Evolutionary conservation across 2,797 vertebrate species (phyloP).

Genomic region (Cirrhinus molitorella): DNA sequence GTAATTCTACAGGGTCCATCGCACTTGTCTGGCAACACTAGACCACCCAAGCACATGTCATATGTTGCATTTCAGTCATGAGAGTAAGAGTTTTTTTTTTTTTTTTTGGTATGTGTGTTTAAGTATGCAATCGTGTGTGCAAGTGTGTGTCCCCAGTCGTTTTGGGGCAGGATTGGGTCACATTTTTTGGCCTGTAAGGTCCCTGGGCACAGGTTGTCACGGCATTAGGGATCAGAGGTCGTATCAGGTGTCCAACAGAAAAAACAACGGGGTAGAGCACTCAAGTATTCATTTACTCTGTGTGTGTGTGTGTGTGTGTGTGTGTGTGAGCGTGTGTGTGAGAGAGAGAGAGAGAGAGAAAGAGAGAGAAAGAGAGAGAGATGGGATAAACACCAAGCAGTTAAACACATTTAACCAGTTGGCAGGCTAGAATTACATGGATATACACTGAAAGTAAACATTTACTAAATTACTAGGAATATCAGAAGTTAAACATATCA

Average conservation of each 20-base stretch:
- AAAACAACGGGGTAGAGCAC: conserved; percentile 30
- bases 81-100: conserved; percentile 39
- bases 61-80: conserved; percentile 50
- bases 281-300: conserved; percentile 35
- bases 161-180: conserved; percentile 45
- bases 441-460: background rate
- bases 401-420: conserved; percentile 8
- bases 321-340: too few species aligned
- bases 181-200: conserved; percentile 42
- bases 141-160: conserved; percentile 34
- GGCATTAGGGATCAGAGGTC: conserved; percentile 62
- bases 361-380: conserved; percentile 43
- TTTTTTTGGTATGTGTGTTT: conserved; percentile 28
- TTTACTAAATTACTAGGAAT: background rate
- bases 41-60: conserved; percentile 52
- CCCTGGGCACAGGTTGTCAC: conserved; percentile 69
- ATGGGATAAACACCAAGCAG: conserved; percentile 24
- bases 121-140: conserved; percentile 29
- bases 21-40: conserved; percentile 27
- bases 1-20: conserved; percentile 9
- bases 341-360: too few species aligned
- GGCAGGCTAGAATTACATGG: background rate
- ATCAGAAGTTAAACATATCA: background rate
- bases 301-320: conserved; percentile 43
- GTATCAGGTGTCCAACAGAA: conserved; percentile 74